phyloP scores from a whole-genome alignment of 2,113 vertebrate genomes.

The Todiramphus chloris region DNA sequence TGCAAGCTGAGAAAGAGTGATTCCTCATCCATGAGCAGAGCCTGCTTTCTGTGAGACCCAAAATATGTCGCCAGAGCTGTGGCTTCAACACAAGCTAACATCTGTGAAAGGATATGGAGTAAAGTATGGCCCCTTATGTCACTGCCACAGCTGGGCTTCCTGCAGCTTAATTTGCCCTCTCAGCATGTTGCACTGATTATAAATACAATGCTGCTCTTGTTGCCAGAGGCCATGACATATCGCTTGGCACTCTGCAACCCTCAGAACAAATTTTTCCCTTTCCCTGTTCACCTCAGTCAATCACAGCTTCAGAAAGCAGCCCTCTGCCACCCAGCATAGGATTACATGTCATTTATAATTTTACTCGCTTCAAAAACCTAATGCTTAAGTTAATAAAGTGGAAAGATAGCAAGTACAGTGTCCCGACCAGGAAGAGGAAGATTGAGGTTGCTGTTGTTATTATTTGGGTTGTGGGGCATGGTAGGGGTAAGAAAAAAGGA shows the following conservation, averaged over 20 bases:
- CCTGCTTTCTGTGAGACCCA: not conserved
- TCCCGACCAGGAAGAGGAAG: constrained; percentile 14
- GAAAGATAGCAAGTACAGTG: constrained; percentile 19
- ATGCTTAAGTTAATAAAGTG: constrained; percentile 68
- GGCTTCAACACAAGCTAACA: constrained; percentile 43
- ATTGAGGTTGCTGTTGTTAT: constrained; percentile 36
- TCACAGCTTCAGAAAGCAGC: constrained; percentile 2
- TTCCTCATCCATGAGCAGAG: constrained; percentile 17
- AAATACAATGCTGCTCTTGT: constrained; percentile 42
- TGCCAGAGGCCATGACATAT: constrained; percentile 56
- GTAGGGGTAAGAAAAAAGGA: constrained; percentile 16
- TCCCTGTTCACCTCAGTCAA: constrained; percentile 52
- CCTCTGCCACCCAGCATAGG: constrained; percentile 42
- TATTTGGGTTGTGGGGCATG: constrained; percentile 39
- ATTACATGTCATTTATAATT: constrained; percentile 59
- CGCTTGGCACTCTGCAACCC: constrained; percentile 7
- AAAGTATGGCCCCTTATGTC: constrained; percentile 38
- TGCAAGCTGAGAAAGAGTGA: constrained; percentile 14
- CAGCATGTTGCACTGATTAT: constrained; percentile 53
- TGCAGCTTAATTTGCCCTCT: constrained; percentile 54
- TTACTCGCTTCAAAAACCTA: constrained; percentile 59
- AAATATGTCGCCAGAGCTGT: not conserved
- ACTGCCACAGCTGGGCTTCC: constrained; percentile 56
- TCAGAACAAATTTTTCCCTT: constrained; percentile 53
- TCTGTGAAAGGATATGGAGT: constrained; percentile 52